A percentile compares a stretch with the other conserved stretches of the same genome.
Conservation (phyloP, 2,888 invertebrate species). For the Cryptus armator region DNA sequence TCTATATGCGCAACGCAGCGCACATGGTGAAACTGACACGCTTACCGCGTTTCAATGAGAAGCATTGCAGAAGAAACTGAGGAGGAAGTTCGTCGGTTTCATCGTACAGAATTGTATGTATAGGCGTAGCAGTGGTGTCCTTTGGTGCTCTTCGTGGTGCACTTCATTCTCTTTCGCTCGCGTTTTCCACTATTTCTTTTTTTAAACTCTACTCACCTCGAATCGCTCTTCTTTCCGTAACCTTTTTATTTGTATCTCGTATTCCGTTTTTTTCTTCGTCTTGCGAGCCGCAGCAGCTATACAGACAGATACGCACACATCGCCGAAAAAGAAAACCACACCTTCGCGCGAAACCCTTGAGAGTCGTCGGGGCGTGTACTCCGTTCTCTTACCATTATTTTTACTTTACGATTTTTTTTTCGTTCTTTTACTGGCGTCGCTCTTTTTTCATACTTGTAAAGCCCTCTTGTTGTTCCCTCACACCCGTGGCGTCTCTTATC, state of each 20-base stretch:
- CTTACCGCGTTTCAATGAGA: not conserved
- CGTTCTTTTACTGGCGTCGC: constrained; percentile 24
- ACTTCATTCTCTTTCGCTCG: not conserved
- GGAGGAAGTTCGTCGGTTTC: not conserved
- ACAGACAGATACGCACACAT: not conserved
- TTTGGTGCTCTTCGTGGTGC: not conserved
- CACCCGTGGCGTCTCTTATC: constrained; percentile 63
- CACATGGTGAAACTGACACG: constrained; percentile 18
- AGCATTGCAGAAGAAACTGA: not conserved
- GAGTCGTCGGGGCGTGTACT: constrained; percentile 17
- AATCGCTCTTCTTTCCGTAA: not conserved
- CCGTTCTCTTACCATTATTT: constrained; percentile 45
- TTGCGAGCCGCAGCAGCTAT: constrained; percentile 30
- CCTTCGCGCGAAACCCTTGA: constrained; percentile 9
- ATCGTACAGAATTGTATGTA: not conserved
- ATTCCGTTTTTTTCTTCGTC: constrained; percentile 23
- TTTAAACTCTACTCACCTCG: not conserved
- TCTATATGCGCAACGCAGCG: no score
- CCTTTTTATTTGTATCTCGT: not conserved
- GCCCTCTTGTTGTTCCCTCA: constrained; percentile 57
- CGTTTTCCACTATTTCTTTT: not conserved
- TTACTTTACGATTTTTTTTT: constrained; percentile 55
- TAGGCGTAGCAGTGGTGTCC: not conserved
- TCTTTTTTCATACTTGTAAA: constrained; percentile 56
- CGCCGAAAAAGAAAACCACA: constrained; percentile 16